Conservation (phyloP, 2,888 invertebrate species). For the Alviniconcha strummeri region DNA sequence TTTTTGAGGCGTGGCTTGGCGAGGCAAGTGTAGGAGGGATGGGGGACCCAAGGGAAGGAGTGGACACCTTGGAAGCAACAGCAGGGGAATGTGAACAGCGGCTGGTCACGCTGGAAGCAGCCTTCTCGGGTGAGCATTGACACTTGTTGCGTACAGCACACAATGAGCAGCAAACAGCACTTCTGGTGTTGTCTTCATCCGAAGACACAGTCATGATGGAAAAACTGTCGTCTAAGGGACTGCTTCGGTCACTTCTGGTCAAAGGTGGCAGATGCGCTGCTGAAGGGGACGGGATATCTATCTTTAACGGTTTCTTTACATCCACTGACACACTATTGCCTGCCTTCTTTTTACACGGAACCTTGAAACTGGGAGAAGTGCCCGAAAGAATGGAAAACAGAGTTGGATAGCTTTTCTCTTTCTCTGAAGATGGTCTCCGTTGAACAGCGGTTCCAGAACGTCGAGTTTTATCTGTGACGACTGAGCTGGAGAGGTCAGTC, state of each 20-base stretch:
- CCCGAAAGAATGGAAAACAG: constrained; percentile 35
- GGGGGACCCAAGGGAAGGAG: background rate
- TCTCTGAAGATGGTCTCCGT: too few relatives aligned
- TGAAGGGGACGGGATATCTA: constrained; percentile 33
- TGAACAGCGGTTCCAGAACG: background rate
- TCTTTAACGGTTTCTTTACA: constrained; percentile 30
- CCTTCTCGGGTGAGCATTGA: constrained; percentile 2
- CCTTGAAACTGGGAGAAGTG: background rate
- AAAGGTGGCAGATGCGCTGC: background rate
- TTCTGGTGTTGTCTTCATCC: constrained; percentile 49
- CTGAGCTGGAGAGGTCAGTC: constrained; percentile 20
- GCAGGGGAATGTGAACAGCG: constrained; percentile 19
- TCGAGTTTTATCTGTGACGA: background rate
- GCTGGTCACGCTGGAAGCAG: background rate
- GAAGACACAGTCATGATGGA: constrained; percentile 54
- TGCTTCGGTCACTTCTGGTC: background rate
- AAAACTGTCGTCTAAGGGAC: constrained; percentile 44
- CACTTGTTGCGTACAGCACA: constrained; percentile 27
- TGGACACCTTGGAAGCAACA: background rate
- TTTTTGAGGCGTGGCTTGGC: background rate
- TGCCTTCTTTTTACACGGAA: background rate
- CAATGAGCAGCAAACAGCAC: constrained; percentile 27
- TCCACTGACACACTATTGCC: background rate
- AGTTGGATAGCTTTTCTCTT: constrained; percentile 32
- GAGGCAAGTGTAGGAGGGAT: background rate